Conservation (phyloP, 2,797 vertebrate species). For the Orientallactaga sibirica region DNA sequence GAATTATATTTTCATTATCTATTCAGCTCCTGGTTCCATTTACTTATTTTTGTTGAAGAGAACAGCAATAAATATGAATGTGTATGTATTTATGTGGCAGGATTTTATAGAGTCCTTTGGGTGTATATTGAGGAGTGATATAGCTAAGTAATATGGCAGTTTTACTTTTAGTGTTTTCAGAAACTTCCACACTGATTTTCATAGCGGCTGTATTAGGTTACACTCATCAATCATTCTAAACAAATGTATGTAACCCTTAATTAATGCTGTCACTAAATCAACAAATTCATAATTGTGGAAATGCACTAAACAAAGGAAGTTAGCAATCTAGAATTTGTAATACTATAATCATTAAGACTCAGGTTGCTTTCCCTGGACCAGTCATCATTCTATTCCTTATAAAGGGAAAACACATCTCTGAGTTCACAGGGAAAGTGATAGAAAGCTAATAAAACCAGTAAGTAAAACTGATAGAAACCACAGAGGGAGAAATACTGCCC, state of each 20-base stretch:
- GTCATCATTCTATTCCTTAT: neutral
- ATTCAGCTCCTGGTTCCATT: too few relatives aligned
- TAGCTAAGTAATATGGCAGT: too few relatives aligned
- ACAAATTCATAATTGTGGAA: conserved; percentile 34
- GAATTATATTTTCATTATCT: too few relatives aligned
- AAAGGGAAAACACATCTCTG: conserved; percentile 58
- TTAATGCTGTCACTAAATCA: conserved; percentile 25
- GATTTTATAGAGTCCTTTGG: too few relatives aligned
- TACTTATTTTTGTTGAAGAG: too few relatives aligned
- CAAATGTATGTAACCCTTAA: neutral
- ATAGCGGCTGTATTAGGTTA: too few relatives aligned
- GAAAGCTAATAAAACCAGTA: conserved; percentile 70
- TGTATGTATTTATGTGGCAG: too few relatives aligned
- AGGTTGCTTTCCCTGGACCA: conserved; percentile 13
- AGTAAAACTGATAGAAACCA: conserved; percentile 54
- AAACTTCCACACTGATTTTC: too few relatives aligned
- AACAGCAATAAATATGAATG: too few relatives aligned
- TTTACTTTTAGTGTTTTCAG: too few relatives aligned
- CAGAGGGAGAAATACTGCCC: neutral
- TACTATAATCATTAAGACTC: conserved; percentile 34
- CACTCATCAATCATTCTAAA: conserved; percentile 21
- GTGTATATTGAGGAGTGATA: too few relatives aligned
- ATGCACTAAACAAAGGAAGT: conserved; percentile 14
- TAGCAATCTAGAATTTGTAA: neutral
- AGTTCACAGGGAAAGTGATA: conserved; percentile 45